Evolutionary conservation across 2,113 vertebrate species (phyloP).

Genomic region (Caretta caretta): DNA sequence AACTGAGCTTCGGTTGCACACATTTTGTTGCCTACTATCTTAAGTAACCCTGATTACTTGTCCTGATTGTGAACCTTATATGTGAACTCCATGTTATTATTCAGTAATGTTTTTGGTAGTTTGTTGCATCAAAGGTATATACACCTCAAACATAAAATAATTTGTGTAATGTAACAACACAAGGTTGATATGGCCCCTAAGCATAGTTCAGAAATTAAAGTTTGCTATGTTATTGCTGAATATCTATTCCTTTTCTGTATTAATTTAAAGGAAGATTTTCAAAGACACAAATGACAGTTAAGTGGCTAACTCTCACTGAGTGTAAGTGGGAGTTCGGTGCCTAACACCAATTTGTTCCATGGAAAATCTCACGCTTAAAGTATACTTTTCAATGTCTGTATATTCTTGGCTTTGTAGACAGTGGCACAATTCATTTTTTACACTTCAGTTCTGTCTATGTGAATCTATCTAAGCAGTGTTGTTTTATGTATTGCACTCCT

Average conservation of each 20-base stretch:
- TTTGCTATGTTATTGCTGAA: neutral
- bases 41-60: neutral
- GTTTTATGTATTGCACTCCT: neutral
- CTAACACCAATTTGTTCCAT: neutral
- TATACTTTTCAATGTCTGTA: neutral
- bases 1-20: neutral
- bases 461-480: neutral
- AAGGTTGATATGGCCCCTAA: neutral
- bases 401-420: neutral
- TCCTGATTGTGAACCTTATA: neutral
- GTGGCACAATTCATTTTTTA: neutral
- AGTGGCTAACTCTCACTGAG: neutral
- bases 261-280: neutral
- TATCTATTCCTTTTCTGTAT: neutral
- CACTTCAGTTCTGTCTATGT: neutral
- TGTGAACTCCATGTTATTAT: neutral
- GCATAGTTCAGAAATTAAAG: neutral
- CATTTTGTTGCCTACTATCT: neutral
- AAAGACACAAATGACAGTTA: slow-evolving; percentile 2
- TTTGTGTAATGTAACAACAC: neutral
- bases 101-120: neutral
- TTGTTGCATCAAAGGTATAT: neutral
- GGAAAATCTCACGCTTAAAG: neutral
- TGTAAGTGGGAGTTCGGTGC: neutral
- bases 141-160: neutral